These are phyloP conservation scores for Sylvietta virens DNA, from an alignment of 2,113 vertebrate species.

Conservation along the genomic window DNA sequence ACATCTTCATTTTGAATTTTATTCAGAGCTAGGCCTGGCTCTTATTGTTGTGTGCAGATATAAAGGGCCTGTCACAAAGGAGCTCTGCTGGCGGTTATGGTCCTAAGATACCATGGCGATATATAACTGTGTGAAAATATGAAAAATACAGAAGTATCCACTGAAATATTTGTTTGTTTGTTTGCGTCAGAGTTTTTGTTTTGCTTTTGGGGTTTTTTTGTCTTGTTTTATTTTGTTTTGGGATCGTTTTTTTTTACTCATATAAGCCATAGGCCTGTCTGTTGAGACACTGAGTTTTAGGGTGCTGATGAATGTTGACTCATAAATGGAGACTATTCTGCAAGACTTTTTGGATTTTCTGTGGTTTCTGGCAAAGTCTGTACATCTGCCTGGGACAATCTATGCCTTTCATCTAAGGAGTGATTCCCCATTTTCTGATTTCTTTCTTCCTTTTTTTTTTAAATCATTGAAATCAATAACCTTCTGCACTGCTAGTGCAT, in stretches of 20 bases:
- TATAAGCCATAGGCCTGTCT: not conserved
- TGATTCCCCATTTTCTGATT: not conserved
- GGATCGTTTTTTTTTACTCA: not conserved
- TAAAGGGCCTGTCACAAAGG: not conserved
- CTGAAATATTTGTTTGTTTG: not conserved
- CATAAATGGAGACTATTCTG: not conserved
- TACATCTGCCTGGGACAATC: not conserved
- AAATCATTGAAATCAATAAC: not conserved
- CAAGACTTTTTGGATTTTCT: not conserved
- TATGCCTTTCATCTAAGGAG: not conserved
- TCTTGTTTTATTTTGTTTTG: too few species aligned
- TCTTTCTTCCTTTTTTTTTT: not conserved
- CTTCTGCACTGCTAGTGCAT: not conserved
- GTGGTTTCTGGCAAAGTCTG: not conserved
- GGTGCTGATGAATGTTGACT: not conserved
- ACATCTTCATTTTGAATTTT: not conserved
- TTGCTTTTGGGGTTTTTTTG: not conserved
- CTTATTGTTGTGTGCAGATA: not conserved
- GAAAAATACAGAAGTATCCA: not conserved
- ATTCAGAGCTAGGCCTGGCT: not conserved
- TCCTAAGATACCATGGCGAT: not conserved
- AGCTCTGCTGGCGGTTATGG: not conserved
- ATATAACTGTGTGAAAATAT: not conserved
- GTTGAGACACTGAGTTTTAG: not conserved
- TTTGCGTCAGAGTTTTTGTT: too few species aligned